Conservation (phyloP, 1,140 invertebrate species). For the Eubasilissa regina region DNA sequence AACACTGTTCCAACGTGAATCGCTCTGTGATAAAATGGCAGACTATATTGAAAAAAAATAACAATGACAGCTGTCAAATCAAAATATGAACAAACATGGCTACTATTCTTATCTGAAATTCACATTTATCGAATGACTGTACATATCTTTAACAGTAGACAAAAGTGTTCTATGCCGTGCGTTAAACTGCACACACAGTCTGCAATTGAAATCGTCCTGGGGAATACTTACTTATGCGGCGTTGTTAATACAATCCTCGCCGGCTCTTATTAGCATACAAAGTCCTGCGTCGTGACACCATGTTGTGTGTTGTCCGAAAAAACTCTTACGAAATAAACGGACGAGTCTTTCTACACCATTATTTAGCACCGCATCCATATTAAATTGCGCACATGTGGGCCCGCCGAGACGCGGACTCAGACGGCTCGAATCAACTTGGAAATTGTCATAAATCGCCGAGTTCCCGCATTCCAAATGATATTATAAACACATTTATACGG, state of each 20-base stretch:
- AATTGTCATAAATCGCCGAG: constrained; percentile 34
- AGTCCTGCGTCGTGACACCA: constrained; percentile 58
- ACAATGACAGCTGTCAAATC: too few relatives aligned
- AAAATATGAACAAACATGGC: too few relatives aligned
- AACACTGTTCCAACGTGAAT: too few relatives aligned
- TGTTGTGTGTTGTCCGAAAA: constrained; percentile 54
- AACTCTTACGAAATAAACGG: constrained; percentile 51
- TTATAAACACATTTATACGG: neutral
- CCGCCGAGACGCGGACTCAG: neutral
- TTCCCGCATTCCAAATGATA: constrained; percentile 17
- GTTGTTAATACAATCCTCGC: constrained; percentile 54
- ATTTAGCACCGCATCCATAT: constrained; percentile 59
- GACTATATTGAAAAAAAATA: too few relatives aligned
- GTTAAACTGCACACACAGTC: constrained; percentile 31
- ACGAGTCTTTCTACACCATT: constrained; percentile 42
- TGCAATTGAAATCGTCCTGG: constrained; percentile 56
- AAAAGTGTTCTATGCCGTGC: neutral
- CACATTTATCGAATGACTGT: too few relatives aligned
- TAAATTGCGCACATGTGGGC: constrained; percentile 31
- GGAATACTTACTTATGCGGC: constrained; percentile 48
- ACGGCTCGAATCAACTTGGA: neutral
- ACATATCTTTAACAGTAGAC: neutral
- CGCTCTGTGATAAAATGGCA: too few relatives aligned
- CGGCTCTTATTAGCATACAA: constrained; percentile 59
- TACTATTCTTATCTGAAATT: too few relatives aligned